phyloP scores from a whole-genome alignment of 2,113 vertebrate species.

The Petroica traversi region DNA sequence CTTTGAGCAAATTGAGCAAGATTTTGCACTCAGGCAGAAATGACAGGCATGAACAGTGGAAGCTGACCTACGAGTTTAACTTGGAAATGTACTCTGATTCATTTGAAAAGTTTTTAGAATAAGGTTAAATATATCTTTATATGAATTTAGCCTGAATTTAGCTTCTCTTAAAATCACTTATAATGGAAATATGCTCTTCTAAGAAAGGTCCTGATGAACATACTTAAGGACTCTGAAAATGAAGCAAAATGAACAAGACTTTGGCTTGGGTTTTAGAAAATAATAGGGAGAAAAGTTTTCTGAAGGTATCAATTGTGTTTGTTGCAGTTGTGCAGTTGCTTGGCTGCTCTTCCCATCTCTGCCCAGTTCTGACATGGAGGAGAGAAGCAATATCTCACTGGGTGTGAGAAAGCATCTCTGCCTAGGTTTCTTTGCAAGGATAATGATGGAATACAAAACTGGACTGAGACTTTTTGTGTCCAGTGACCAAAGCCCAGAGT shows the following conservation, averaged over 20 bases:
- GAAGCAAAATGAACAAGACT: neutral
- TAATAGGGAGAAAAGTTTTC: neutral
- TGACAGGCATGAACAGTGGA: neutral
- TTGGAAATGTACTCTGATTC: neutral
- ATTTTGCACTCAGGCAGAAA: neutral
- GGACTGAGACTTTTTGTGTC: neutral
- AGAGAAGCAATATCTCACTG: neutral
- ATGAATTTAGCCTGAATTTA: neutral
- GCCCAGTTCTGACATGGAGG: fast-evolving
- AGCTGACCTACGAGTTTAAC: neutral
- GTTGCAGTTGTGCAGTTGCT: neutral
- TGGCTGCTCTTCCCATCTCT: neutral
- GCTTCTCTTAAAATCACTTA: neutral
- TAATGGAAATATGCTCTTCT: neutral
- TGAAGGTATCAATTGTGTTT: neutral
- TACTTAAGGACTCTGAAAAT: neutral
- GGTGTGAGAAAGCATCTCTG: neutral
- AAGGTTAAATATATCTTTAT: neutral
- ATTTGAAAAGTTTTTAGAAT: neutral
- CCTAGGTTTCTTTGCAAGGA: neutral
- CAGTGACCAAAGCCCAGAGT: neutral
- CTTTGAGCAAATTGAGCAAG: neutral
- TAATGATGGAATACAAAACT: neutral
- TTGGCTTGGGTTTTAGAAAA: neutral
- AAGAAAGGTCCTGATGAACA: neutral